Percentiles rank a stretch among this genome's conserved stretches.
phyloP scores from a whole-genome alignment of 2,888 invertebrate genomes.

The Platycheirus albimanus region DNA sequence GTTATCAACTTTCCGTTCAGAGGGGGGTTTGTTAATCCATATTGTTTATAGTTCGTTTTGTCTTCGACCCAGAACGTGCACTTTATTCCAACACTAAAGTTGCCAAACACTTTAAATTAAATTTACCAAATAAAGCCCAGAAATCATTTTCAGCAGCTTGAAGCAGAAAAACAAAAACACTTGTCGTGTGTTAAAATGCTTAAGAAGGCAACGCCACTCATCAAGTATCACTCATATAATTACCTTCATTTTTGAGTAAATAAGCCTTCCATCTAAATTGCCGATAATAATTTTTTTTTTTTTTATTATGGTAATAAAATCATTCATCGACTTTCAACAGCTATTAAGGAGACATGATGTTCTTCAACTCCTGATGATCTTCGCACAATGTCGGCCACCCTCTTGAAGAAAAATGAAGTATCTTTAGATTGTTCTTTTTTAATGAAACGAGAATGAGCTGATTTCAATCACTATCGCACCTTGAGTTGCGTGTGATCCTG shows the following conservation, averaged over 20 bases:
- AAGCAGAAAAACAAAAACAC: too few species aligned
- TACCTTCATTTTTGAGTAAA: too few species aligned
- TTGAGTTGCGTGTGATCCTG: conserved; percentile 40
- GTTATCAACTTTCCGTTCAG: too few species aligned
- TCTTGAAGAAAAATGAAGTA: conserved; percentile 41
- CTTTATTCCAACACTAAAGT: too few species aligned
- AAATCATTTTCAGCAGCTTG: too few species aligned
- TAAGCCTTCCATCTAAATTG: conserved; percentile 35
- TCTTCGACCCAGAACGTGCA: too few species aligned
- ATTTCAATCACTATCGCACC: conserved; percentile 57
- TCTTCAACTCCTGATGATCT: background rate
- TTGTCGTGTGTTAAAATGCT: too few species aligned
- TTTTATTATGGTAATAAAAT: conserved; percentile 47
- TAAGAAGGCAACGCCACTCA: background rate
- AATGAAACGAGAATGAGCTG: conserved; percentile 7
- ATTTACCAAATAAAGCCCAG: too few species aligned
- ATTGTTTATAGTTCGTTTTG: too few species aligned
- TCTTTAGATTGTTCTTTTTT: conserved; percentile 9
- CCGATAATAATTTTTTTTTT: conserved; percentile 7
- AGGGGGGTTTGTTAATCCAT: too few species aligned
- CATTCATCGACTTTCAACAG: conserved; percentile 51
- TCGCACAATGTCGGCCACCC: conserved; percentile 4
- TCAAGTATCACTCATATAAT: background rate
- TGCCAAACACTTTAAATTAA: too few species aligned
- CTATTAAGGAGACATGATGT: conserved; percentile 8